These are phyloP conservation scores for Cromileptes altivelis DNA, from an alignment of 2,113 vertebrate species.

Conservation along the genomic window DNA sequence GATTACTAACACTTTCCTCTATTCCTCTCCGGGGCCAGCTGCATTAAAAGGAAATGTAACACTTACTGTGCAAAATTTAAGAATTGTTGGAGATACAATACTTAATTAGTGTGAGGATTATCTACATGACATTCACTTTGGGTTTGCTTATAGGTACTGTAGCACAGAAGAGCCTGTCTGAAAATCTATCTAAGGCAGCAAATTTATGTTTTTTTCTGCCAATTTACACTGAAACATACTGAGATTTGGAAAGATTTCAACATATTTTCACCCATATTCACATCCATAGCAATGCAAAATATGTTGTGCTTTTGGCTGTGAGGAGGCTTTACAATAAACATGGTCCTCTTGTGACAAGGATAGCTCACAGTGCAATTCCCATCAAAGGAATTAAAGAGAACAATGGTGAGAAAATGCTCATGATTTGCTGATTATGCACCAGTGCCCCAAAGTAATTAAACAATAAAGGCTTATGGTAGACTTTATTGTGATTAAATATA, in stretches of 20 bases:
- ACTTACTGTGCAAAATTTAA: constrained; percentile 3
- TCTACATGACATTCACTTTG: constrained; percentile 14
- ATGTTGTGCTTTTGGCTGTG: background rate
- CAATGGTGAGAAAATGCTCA: background rate
- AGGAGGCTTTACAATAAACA: background rate
- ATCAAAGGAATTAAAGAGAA: background rate
- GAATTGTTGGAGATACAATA: constrained; percentile 35
- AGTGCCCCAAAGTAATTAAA: background rate
- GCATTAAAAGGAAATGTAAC: constrained; percentile 33
- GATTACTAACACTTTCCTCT: constrained; percentile 20
- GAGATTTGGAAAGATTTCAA: background rate
- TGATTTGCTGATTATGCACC: background rate
- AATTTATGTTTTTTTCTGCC: background rate
- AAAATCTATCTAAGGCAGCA: background rate
- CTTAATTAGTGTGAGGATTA: constrained; percentile 37
- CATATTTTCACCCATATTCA: background rate
- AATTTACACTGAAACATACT: background rate
- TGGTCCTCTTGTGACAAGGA: background rate
- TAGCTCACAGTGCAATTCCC: background rate
- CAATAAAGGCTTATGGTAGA: no score
- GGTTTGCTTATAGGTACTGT: constrained; percentile 1
- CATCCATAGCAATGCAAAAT: background rate
- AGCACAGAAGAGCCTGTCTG: background rate
- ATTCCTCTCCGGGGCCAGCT: constrained; percentile 17
- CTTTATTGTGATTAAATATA: background rate